Conservation (phyloP, 2,888 invertebrate genomes). For the Cyclophora albipunctata region DNA sequence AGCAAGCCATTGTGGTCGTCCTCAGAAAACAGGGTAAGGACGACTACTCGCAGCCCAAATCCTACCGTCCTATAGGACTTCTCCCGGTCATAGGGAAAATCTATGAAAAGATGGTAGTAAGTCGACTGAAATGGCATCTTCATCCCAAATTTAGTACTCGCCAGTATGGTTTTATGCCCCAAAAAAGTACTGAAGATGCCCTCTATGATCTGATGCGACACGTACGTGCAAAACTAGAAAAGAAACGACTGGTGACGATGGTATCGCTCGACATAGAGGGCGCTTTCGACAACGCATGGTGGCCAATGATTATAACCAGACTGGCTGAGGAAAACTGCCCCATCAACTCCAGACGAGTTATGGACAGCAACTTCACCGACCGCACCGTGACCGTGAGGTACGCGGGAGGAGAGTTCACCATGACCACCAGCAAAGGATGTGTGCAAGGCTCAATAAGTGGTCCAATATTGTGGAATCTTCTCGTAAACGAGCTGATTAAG, state of each 20-base stretch:
- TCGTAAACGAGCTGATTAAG: conserved; percentile 10
- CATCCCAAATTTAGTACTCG: neutral
- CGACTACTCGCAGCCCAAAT: conserved; percentile 14
- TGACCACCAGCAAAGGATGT: conserved; percentile 8
- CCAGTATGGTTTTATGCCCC: conserved; percentile 6
- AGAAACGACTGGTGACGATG: conserved; percentile 1
- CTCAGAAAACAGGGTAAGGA: conserved; percentile 17
- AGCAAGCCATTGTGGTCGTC: conserved; percentile 13
- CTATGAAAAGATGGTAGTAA: conserved; percentile 11
- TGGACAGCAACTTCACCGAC: neutral
- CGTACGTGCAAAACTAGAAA: neutral
- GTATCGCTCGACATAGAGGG: conserved; percentile 22
- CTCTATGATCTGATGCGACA: conserved; percentile 7
- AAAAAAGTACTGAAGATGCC: conserved; percentile 13
- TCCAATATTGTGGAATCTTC: conserved; percentile 13
- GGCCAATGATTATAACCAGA: conserved; percentile 16
- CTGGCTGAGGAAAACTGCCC: conserved; percentile 6
- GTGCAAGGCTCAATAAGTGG: conserved; percentile 12
- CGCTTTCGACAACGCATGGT: conserved; percentile 31
- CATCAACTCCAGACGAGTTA: neutral
- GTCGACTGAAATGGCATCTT: conserved; percentile 6
- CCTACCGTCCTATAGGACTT: conserved; percentile 4
- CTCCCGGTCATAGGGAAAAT: conserved; percentile 5
- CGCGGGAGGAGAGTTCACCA: neutral
- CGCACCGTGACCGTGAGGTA: conserved; percentile 1